Percentiles rank a stretch among this genome's conserved stretches.
phyloP scores from a whole-genome alignment of 2,113 vertebrate species.

The Dipodomys spectabilis region DNA sequence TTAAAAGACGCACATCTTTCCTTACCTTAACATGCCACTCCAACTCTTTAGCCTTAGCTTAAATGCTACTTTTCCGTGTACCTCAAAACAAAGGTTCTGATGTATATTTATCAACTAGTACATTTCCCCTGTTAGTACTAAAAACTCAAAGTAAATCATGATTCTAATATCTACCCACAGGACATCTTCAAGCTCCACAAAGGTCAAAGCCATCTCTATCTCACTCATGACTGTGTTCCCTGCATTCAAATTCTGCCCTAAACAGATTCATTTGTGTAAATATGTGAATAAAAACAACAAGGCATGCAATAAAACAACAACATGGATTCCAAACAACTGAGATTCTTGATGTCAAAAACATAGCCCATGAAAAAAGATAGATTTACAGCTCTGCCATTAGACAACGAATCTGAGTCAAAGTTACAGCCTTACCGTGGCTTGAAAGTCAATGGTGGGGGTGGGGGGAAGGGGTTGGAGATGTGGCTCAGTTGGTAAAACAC shows the following conservation, averaged over 20 bases:
- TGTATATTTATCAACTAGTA: not conserved
- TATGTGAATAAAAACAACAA: not conserved
- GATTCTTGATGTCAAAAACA: conserved; percentile 30
- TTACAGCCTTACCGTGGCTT: not conserved
- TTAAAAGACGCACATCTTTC: not conserved
- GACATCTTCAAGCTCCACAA: conserved; percentile 7
- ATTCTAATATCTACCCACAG: not conserved
- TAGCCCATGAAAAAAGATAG: not conserved
- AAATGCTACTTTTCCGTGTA: not conserved
- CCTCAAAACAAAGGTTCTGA: not conserved
- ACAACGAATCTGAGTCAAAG: conserved; percentile 44
- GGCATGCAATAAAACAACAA: conserved; percentile 6
- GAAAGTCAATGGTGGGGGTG: not conserved
- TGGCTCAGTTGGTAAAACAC: too few relatives aligned
- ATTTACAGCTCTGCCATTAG: not conserved
- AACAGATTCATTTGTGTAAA: not conserved
- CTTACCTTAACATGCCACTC: not conserved
- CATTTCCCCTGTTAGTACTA: not conserved
- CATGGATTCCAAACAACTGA: not conserved
- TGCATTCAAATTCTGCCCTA: conserved; percentile 15
- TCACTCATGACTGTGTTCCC: not conserved
- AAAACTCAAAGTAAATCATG: not conserved
- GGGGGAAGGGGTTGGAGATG: too few relatives aligned
- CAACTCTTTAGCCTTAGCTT: not conserved
- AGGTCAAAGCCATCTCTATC: not conserved